These are phyloP conservation scores for Halictus rubicundus DNA, from an alignment of 1,140 invertebrate genomes.

Conservation along the genomic window DNA sequence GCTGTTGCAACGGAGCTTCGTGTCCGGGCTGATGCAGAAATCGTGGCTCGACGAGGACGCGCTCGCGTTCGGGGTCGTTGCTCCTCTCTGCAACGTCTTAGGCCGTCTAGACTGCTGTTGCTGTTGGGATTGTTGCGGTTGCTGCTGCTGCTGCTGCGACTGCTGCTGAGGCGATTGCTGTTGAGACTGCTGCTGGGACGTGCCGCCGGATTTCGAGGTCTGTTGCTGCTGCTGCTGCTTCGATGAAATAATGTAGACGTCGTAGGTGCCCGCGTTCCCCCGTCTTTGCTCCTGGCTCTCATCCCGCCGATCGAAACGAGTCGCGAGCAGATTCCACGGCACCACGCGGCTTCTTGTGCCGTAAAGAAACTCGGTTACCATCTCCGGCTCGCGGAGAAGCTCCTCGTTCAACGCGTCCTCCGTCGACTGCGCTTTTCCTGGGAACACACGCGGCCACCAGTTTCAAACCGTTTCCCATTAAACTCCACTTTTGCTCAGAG, in stretches of 20 bases:
- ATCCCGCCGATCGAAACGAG: slow-evolving; percentile 76
- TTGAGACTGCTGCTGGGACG: slow-evolving; percentile 62
- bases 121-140: slow-evolving; percentile 53
- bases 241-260: slow-evolving; percentile 80
- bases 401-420: slow-evolving; percentile 79
- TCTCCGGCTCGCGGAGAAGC: slow-evolving; percentile 80
- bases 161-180: slow-evolving; percentile 61
- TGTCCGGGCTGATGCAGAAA: slow-evolving; percentile 68
- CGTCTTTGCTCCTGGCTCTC: slow-evolving; percentile 71
- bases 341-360: slow-evolving; percentile 80
- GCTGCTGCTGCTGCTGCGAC: slow-evolving; percentile 46
- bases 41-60: slow-evolving; percentile 60
- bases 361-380: slow-evolving; percentile 82
- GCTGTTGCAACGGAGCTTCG: slow-evolving; percentile 78
- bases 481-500: not conserved
- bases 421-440: slow-evolving; percentile 78
- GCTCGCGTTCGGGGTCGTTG: slow-evolving; percentile 77
- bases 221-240: slow-evolving; percentile 70
- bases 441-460: not conserved
- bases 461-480: not conserved
- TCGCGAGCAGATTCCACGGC: slow-evolving; percentile 78
- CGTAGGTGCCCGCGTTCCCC: slow-evolving; percentile 68
- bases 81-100: slow-evolving; percentile 78
- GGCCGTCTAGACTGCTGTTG: slow-evolving; percentile 68
- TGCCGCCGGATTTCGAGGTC: slow-evolving; percentile 47